These are phyloP conservation scores for Disparrhopalites patrizii DNA, from an alignment of 2,888 invertebrate genomes.

Conservation along the genomic window DNA sequence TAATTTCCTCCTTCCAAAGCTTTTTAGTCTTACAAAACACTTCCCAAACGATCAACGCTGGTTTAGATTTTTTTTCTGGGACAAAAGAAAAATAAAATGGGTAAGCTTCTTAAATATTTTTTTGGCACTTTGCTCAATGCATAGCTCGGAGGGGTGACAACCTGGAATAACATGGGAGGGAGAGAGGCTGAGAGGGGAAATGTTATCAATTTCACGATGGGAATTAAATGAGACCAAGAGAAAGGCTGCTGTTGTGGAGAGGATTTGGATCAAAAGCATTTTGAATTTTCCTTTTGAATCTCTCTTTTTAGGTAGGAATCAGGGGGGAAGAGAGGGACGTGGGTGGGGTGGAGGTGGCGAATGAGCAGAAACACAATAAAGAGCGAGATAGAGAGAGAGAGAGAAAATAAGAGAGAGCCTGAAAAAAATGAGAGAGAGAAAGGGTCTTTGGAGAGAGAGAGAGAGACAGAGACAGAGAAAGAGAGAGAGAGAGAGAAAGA, in stretches of 20 bases:
- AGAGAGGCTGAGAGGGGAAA: too few species aligned
- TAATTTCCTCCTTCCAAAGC: too few species aligned
- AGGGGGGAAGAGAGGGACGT: background rate
- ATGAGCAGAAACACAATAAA: background rate
- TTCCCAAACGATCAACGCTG: too few species aligned
- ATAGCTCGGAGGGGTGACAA: too few species aligned
- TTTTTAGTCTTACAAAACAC: too few species aligned
- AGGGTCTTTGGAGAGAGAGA: background rate
- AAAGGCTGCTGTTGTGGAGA: background rate
- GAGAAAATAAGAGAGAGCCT: conserved; percentile 4
- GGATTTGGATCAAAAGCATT: conserved; percentile 5
- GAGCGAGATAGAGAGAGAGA: background rate
- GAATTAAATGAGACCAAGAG: conserved; percentile 1
- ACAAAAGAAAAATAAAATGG: too few species aligned
- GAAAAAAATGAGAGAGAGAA: background rate
- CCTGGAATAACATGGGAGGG: too few species aligned
- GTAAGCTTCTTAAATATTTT: too few species aligned
- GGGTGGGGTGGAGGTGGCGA: background rate
- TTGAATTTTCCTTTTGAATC: background rate
- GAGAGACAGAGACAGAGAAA: conserved; percentile 2
- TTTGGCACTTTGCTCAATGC: too few species aligned
- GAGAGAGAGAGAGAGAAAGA: background rate
- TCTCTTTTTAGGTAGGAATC: background rate
- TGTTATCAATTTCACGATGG: background rate
- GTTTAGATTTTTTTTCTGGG: too few species aligned